phyloP scores from a whole-genome alignment of 2,888 invertebrate genomes.

The Drosophila sordidula region DNA sequence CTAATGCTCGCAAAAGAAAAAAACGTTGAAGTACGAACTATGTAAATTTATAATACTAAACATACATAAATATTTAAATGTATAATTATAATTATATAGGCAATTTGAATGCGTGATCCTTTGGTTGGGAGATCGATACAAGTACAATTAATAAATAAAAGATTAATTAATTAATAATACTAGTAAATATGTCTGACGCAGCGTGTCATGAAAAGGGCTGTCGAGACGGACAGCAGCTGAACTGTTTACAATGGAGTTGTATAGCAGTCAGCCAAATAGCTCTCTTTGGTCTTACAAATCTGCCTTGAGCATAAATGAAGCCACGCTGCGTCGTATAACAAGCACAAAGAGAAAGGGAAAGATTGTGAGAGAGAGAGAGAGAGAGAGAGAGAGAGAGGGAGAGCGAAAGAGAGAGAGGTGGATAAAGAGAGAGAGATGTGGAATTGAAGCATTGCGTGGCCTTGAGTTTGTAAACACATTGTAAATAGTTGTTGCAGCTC shows the following conservation, averaged over 20 bases:
- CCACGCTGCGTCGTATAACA: constrained; percentile 1
- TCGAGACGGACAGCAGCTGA: not conserved
- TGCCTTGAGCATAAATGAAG: not conserved
- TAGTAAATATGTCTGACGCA: constrained; percentile 4
- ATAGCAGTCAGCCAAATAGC: constrained; percentile 12
- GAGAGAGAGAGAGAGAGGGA: constrained; percentile 8
- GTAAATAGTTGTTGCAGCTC: constrained; percentile 40
- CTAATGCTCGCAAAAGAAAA: constrained; percentile 22
- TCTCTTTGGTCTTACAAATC: not conserved
- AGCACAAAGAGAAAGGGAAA: constrained; percentile 2
- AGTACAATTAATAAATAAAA: constrained; percentile 1
- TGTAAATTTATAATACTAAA: constrained; percentile 16
- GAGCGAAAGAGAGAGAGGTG: not conserved
- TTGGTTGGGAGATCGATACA: constrained; percentile 18
- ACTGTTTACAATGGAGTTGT: not conserved
- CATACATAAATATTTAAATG: constrained; percentile 8
- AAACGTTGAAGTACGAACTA: constrained; percentile 8
- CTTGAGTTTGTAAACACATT: constrained; percentile 31
- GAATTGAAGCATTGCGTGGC: constrained; percentile 9
- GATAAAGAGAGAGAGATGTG: not conserved
- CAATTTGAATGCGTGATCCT: not conserved
- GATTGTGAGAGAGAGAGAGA: not conserved
- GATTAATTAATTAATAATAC: constrained; percentile 17
- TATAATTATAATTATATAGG: not conserved
- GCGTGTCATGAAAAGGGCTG: constrained; percentile 22